Evolutionary conservation across 2,113 vertebrate genomes (phyloP).

Genomic region (Cariama cristata): DNA sequence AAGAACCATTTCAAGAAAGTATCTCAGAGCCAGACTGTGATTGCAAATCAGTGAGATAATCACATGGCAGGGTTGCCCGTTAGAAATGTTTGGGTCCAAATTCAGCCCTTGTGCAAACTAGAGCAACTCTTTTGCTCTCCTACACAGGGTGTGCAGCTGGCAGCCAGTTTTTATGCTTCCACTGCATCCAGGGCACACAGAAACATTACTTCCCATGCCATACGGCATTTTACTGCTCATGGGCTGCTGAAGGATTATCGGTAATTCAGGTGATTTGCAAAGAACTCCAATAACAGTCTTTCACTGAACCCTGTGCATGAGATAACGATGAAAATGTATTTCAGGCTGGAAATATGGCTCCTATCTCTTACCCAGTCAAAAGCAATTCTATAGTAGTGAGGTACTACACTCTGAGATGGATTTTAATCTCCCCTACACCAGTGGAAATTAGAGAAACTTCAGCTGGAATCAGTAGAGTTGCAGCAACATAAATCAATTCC

Average conservation of each 20-base stretch:
- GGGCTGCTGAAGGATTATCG: conserved; percentile 7
- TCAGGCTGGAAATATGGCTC: conserved; percentile 17
- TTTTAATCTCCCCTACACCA: conserved; percentile 26
- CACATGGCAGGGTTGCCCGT: neutral
- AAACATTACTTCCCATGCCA: neutral
- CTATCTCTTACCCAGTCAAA: conserved; percentile 18
- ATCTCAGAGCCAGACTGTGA: neutral
- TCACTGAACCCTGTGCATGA: neutral
- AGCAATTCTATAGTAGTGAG: conserved; percentile 19
- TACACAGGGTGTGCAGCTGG: neutral
- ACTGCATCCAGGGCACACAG: neutral
- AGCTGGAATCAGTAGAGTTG: neutral
- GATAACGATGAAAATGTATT: conserved; percentile 22
- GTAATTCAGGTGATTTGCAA: conserved; percentile 33
- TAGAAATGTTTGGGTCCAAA: neutral
- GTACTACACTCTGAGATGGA: neutral
- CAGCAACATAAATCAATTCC: conserved; percentile 16
- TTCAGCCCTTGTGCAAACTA: neutral
- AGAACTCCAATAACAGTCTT: neutral
- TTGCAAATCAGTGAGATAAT: neutral
- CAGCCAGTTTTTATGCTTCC: neutral
- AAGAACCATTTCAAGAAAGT: neutral
- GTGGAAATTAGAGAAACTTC: conserved; percentile 41
- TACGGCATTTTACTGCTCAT: neutral
- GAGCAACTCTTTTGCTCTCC: neutral